A percentile compares a stretch with the other conserved stretches of the same genome.
Conservation (phyloP, 2,113 vertebrate species). For the Pelmatolapia mariae region DNA sequence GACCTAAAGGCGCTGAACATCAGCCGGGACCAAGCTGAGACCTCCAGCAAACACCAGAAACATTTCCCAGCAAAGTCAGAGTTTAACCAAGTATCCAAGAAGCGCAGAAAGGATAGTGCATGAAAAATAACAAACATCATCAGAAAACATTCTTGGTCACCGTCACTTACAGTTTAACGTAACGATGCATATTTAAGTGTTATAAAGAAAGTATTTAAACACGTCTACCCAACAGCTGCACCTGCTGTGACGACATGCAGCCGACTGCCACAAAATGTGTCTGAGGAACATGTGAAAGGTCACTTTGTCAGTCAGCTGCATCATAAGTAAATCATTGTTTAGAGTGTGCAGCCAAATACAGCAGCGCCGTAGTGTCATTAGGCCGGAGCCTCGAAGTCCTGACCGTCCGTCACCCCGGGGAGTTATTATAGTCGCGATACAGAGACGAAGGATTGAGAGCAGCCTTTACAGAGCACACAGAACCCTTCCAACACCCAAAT, state of each 20-base stretch:
- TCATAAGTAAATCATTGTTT: not conserved
- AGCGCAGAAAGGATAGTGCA: not conserved
- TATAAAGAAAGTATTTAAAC: not conserved
- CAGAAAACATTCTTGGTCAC: not conserved
- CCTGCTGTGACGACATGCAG: not conserved
- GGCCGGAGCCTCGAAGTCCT: not conserved
- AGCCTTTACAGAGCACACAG: not conserved
- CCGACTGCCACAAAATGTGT: accelerated
- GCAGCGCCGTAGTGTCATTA: not conserved
- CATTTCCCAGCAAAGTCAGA: not conserved
- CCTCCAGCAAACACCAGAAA: not conserved
- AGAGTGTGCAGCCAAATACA: constrained; percentile 5
- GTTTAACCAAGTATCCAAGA: not conserved
- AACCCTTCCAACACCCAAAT: not conserved
- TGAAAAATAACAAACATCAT: not conserved
- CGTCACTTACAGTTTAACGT: accelerated
- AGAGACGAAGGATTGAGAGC: not conserved
- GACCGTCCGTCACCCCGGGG: not conserved
- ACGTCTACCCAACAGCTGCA: not conserved
- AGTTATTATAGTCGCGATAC: not conserved
- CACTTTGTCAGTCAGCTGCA: not conserved
- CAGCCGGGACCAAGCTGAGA: accelerated
- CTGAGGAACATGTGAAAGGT: not conserved
- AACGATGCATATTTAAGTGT: not conserved
- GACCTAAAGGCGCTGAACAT: accelerated